Evolutionary conservation across 2,888 invertebrate species (phyloP), one percentile per base, ranked within the genome.

Genomic region (Thumatha senex): DNA sequence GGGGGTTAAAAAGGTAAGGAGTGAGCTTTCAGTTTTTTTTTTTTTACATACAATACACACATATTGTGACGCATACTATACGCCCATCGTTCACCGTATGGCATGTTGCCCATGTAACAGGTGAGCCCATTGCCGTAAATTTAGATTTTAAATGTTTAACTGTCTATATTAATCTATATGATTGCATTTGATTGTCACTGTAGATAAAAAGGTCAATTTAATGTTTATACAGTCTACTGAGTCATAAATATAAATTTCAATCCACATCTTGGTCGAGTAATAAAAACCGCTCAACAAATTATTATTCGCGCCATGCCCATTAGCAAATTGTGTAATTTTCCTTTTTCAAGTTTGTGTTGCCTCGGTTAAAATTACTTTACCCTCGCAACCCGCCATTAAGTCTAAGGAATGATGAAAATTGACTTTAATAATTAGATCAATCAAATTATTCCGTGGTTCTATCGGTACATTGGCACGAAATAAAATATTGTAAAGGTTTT

Each of bases 301-400:
- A 86, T 84, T 80, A 84, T 81, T 77, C 81, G 68, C 67, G 68
- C 74, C 78, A 69, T 72, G 61, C 73, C 87, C 84, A 89, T 88
- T 89, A 89, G 85, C 87, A 84, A 87, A 88, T 89, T 88, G 87
- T 85, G 81, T 87, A 87, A 88, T 87, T 87, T 86, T 88, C 86
- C 81, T 89, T 87, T 86, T 86, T 85, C 82, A 84, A 85, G 80
- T 84, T 83, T 82, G 82, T 80, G 78, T 82, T 82, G 82, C 71
- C 76, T 31, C 79, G 78, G 78, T 80, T 82, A 75, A 86, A 88
- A 88, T 89, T 85, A 78, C 85, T 86, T 78, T 70, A 70, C 75
- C 84, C 84, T 80, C 81, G 80, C 80, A 81, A 84, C 80, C 82
- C 82, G 71, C 78, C 78, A 80, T 85, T 87, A 77, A 74, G 80